Evolutionary conservation across 2,113 vertebrate species (phyloP), one percentile per base, ranked within the genome.

Genomic region (Lasiurus borealis): DNA sequence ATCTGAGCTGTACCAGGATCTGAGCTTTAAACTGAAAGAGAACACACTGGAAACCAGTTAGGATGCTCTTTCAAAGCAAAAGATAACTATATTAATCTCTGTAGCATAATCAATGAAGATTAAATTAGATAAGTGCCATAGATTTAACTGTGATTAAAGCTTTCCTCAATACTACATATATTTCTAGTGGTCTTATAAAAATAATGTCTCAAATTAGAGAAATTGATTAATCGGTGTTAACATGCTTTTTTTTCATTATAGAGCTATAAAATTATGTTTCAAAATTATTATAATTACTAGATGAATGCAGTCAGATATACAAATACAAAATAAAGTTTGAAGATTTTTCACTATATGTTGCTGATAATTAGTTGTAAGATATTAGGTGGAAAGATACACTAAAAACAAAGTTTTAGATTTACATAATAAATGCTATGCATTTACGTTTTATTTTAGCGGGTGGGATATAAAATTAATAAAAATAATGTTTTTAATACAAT

Each of bases 311-410:
- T 57, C 13, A 87, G 21, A n/a, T 34, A 62, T 8, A n/a, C 25
- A 84, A 84, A 46, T 14, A 77, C 3, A 84, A 88, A 92, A 88
- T 64, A 81, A 80, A 77, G 23, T 50, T 25, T 82, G 34, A 83
- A 76, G 4, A 69, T 59, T 91, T 85, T 91, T 71, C 50, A 40
- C n/a, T 59, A 25, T 44, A n/a, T 83, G 7, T 12, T 69, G 64
- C 50, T 69, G 69, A 76, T 77, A n/a, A 34, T 4, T 34, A 62
- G 19, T 23, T 92, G 0, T 83, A 71, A 77, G 64, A 34, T 88
- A 31, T 15, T 71, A 77, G 44, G 27, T 89, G 19, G 7, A 66
- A 89, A 82, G 34, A 62, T 23, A 34, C 1, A 76, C 7, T 54
- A 48, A 85, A 80, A n/a, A 29, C 16, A 8, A 57, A n/a, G n/a